These are phyloP conservation scores for Drosophila recens DNA, from an alignment of 2,888 invertebrate species.

Conservation along the genomic window DNA sequence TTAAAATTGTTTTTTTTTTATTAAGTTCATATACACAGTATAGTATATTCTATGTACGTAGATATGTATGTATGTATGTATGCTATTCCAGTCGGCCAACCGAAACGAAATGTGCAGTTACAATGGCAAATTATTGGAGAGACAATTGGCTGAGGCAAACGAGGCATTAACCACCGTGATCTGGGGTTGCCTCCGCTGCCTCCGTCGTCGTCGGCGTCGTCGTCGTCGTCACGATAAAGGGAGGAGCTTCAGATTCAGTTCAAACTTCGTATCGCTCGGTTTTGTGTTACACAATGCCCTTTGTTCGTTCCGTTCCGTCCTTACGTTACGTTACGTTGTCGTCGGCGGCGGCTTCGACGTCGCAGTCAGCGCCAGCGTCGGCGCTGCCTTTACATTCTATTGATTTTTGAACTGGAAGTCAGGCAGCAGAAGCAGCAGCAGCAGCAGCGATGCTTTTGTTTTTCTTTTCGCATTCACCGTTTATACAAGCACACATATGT, in stretches of 20 bases:
- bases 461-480: conserved; percentile 12
- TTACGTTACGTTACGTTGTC: background rate
- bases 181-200: conserved; percentile 39
- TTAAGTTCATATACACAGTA: background rate
- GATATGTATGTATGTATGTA: background rate
- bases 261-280: conserved; percentile 28
- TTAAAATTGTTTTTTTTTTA: background rate
- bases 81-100: conserved; percentile 50
- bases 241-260: conserved; percentile 64
- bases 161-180: conserved; percentile 60
- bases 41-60: background rate
- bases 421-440: conserved; percentile 34
- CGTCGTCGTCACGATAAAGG: conserved; percentile 51
- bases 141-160: conserved; percentile 78
- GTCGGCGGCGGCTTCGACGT: background rate
- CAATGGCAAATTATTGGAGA: conserved; percentile 69
- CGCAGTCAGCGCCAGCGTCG: background rate
- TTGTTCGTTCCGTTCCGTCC: conserved; percentile 31
- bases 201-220: background rate
- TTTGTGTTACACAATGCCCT: conserved; percentile 58
- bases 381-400: conserved; percentile 34
- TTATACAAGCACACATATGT: conserved; percentile 20
- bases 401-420: conserved; percentile 53
- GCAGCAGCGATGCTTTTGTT: conserved; percentile 48
- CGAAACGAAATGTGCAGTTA: conserved; percentile 58